These are phyloP conservation scores for Epistrophella euchroma DNA, from an alignment of 2,888 invertebrate genomes.

Conservation along the genomic window DNA sequence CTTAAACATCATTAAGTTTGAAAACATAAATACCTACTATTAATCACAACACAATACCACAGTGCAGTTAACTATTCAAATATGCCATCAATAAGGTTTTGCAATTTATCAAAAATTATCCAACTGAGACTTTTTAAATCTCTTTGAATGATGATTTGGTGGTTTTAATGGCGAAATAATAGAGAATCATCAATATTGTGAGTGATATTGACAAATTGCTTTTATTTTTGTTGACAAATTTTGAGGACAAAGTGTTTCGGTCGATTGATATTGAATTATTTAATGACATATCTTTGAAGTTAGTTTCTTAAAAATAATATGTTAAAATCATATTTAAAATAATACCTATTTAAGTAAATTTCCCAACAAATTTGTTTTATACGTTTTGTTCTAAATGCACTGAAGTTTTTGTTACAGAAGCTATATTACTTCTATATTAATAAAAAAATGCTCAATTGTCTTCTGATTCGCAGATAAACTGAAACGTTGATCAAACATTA, in stretches of 20 bases:
- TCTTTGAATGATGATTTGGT: not conserved
- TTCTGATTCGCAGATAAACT: no score
- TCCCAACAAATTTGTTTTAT: no score
- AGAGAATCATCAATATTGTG: constrained; percentile 2
- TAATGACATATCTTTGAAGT: not conserved
- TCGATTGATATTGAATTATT: not conserved
- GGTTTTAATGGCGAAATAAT: constrained; percentile 6
- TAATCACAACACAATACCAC: not conserved
- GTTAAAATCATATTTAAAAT: not conserved
- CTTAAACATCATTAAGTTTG: not conserved
- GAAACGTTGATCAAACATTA: no score
- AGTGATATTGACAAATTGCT: constrained; percentile 5
- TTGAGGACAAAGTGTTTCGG: not conserved
- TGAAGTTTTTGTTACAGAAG: no score
- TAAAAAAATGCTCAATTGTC: no score
- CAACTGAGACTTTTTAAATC: not conserved
- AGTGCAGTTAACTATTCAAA: not conserved
- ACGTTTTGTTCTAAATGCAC: no score
- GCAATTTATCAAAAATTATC: constrained; percentile 8
- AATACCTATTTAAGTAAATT: not conserved
- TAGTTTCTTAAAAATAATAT: not conserved
- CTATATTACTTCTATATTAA: no score
- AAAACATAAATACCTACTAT: constrained; percentile 7
- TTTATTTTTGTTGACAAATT: not conserved
- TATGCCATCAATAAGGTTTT: constrained; percentile 5